These are phyloP conservation scores for Pseudorhiza aurosa DNA, from an alignment of 30 jellyfish, hydroid and myxozoan genomes.

Conservation along the genomic window DNA sequence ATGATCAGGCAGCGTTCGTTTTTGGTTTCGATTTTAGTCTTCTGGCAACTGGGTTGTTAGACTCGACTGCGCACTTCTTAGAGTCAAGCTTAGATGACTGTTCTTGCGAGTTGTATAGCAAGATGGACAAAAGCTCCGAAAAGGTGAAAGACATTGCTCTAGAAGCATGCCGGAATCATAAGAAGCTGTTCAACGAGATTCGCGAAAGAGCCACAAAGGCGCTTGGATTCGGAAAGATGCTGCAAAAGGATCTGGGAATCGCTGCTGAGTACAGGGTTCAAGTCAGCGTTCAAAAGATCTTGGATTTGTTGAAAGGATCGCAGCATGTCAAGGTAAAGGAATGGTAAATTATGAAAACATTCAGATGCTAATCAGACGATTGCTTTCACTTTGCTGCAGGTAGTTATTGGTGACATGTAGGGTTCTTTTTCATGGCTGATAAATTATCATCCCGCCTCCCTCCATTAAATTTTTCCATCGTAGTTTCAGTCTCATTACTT, in stretches of 20 bases:
- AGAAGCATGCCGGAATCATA: conserved; percentile 78
- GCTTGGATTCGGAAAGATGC: conserved; percentile 94
- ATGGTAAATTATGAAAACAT: too few relatives aligned
- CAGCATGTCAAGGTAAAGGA: conserved; percentile 82
- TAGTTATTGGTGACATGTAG: not conserved
- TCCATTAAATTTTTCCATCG: not conserved
- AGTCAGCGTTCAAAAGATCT: conserved; percentile 47
- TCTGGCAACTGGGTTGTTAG: conserved; percentile 82
- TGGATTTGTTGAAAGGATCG: conserved; percentile 44
- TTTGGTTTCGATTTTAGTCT: conserved; percentile 55
- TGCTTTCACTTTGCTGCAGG: not conserved
- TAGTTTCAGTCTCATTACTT: too few relatives aligned
- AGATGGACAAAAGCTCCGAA: conserved; percentile 60
- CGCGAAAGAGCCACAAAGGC: conserved; percentile 90
- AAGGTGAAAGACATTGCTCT: conserved; percentile 56
- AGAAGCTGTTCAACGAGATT: conserved; percentile 75
- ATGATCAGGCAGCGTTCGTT: too few relatives aligned
- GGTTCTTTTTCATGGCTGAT: too few relatives aligned
- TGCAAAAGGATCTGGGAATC: conserved; percentile 94
- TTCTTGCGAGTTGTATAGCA: conserved; percentile 55
- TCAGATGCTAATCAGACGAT: too few relatives aligned
- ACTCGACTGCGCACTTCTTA: conserved; percentile 85
- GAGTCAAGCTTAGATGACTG: conserved; percentile 84
- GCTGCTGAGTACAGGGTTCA: conserved; percentile 83
- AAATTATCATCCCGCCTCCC: too few relatives aligned